Evolutionary conservation across 2,888 invertebrate species (phyloP).

Genomic region (Fissipunctia ypsillon): DNA sequence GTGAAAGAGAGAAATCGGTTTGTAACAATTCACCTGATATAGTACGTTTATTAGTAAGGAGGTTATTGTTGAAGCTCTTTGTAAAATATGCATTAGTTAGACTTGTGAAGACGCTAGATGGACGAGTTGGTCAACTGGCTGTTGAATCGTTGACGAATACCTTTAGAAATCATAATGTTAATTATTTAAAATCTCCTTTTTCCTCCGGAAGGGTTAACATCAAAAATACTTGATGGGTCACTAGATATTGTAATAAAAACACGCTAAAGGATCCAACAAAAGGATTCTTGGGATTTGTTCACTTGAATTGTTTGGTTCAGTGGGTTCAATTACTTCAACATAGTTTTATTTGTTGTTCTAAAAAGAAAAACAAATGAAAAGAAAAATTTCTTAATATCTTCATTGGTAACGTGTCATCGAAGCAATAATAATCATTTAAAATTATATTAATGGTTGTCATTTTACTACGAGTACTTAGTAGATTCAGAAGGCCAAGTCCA

Average conservation of each 20-base stretch:
- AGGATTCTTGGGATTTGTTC: slow-evolving; percentile 39
- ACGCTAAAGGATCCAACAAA: slow-evolving; percentile 11
- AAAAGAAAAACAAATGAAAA: neutral
- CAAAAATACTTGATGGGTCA: slow-evolving; percentile 38
- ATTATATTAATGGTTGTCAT: too few relatives aligned
- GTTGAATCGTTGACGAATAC: neutral
- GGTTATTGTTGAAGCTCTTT: neutral
- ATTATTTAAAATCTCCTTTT: slow-evolving; percentile 17
- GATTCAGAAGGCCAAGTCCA: too few relatives aligned
- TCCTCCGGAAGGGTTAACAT: slow-evolving; percentile 22
- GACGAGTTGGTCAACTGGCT: too few relatives aligned
- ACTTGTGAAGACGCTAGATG: neutral
- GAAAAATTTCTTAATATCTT: too few relatives aligned
- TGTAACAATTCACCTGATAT: too few relatives aligned
- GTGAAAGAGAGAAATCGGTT: too few relatives aligned
- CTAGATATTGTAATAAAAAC: slow-evolving; percentile 50
- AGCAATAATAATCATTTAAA: too few relatives aligned
- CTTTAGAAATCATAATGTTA: neutral
- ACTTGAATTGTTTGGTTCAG: slow-evolving; percentile 46
- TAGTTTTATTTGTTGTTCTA: slow-evolving; percentile 14
- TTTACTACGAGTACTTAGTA: too few relatives aligned
- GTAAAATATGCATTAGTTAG: neutral
- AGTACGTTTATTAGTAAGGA: too few relatives aligned
- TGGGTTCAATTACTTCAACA: slow-evolving; percentile 18
- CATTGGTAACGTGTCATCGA: too few relatives aligned